Evolutionary conservation across 2,797 vertebrate species (phyloP), one percentile per base, ranked within the genome.

Genomic region (Xenops minutus): DNA sequence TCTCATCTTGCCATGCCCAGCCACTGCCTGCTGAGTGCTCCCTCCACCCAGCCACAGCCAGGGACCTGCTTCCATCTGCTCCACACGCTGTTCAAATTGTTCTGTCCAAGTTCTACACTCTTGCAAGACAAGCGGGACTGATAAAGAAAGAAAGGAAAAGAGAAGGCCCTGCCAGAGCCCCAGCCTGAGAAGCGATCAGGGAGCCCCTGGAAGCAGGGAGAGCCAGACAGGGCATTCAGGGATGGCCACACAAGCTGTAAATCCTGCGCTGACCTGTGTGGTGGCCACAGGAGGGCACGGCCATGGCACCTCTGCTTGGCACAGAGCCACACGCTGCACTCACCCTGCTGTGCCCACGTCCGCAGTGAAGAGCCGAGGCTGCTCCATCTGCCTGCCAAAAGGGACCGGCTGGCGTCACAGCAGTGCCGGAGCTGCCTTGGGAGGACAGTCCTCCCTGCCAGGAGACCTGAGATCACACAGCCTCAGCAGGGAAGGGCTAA

Each of bases 1-100:
- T 59, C 77, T 64, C 14, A 0, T 71, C 56, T 91, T 96, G 86
- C 92, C 92, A 39, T 96, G 95, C 90, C 80, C 91, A 95, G 88
- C 67, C 73, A 82, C 87, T 3, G 20, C 94, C 95, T 96, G 97
- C 95, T 95, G 96, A 97, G 96, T 88, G 95, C 86, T 95, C 94
- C 96, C 94, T 86, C 37, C 80, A 89, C 88, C 96, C 90, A 94
- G 91, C 95, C 96, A 85, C 85, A 85, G 94, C 91, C 96, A 75
- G 78, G 66, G 94, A 93, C 87, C 73, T 37, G 85, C 88, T 88
- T 95, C 95, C 92, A 92, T 95, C 89, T 95, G 95, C 66, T 93
- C 58, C 2, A 67, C 90, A 91, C 13, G 27, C 91, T 89, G 72
- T 88, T 96, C 85, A 51, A 44, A 85, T 76, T 23, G 1, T 36